Conservation (phyloP, 2,888 invertebrate genomes). For the Coelopa pilipes region DNA sequence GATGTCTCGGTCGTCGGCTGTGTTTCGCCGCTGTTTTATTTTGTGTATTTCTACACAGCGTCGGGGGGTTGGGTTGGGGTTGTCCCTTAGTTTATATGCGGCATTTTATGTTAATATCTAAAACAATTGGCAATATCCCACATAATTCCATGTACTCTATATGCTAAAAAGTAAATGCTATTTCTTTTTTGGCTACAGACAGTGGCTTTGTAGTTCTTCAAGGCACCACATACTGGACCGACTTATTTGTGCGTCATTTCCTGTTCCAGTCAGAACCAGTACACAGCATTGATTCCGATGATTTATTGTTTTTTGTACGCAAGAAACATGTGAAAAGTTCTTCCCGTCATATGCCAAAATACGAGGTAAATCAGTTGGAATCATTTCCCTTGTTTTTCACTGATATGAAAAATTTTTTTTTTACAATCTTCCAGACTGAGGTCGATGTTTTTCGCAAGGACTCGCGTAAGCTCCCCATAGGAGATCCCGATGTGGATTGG, state of each 20-base stretch:
- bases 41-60: too few relatives aligned
- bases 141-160: too few relatives aligned
- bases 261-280: slow-evolving; percentile 85
- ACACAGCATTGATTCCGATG: slow-evolving; percentile 88
- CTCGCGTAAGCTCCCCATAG: slow-evolving; percentile 95
- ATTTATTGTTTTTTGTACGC: slow-evolving; percentile 94
- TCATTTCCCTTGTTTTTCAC: too few relatives aligned
- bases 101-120: too few relatives aligned
- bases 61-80: too few relatives aligned
- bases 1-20: neutral
- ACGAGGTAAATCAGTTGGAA: slow-evolving; percentile 74
- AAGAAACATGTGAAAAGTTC: slow-evolving; percentile 90
- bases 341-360: slow-evolving; percentile 87
- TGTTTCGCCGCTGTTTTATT: too few relatives aligned
- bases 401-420: too few relatives aligned
- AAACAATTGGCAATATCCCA: too few relatives aligned
- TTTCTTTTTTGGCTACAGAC: slow-evolving; percentile 70
- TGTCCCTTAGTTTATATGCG: too few relatives aligned
- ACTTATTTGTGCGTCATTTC: slow-evolving; percentile 93
- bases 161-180: neutral
- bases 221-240: slow-evolving; percentile 95
- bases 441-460: slow-evolving; percentile 98
- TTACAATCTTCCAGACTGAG: slow-evolving; percentile 75
- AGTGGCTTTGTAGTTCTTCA: slow-evolving; percentile 92
- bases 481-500: slow-evolving; percentile 97